phyloP scores from a whole-genome alignment of 2,797 vertebrate species.

The Cercopithecus neglectus region DNA sequence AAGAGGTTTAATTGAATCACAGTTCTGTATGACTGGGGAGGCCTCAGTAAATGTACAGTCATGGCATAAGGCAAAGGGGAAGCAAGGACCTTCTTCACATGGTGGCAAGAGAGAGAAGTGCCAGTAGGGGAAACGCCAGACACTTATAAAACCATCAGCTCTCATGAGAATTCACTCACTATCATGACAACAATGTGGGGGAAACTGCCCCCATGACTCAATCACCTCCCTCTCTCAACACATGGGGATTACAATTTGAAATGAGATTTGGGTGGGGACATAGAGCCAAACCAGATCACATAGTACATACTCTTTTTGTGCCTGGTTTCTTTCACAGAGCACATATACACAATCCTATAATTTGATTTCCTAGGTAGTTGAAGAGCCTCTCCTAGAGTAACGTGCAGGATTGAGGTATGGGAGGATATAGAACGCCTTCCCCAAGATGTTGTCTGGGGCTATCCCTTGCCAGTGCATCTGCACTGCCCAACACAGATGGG shows the following conservation, averaged over 20 bases:
- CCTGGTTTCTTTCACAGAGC: not conserved
- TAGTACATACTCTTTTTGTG: not conserved
- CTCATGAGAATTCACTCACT: too few relatives aligned
- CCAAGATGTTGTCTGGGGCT: accelerated
- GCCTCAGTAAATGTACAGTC: not conserved
- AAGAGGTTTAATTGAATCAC: not conserved
- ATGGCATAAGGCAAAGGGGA: not conserved
- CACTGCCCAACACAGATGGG: not conserved
- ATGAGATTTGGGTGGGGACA: not conserved
- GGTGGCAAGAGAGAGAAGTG: not conserved
- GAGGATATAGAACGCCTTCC: not conserved
- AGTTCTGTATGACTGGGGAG: not conserved
- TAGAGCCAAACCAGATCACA: not conserved
- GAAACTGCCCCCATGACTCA: not conserved
- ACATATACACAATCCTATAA: not conserved
- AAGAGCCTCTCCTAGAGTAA: not conserved
- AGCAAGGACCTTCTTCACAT: not conserved
- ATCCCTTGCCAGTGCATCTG: not conserved
- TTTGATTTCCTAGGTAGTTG: not conserved
- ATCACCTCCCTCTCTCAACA: not conserved
- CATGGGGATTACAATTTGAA: not conserved
- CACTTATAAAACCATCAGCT: not conserved
- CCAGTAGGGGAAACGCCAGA: not conserved
- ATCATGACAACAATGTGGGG: not conserved
- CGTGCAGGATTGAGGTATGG: not conserved